Percentiles rank a stretch among this genome's conserved stretches.
These are phyloP conservation scores for Brachionus angularis DNA, from an alignment of 1,140 invertebrate species.

Conservation along the genomic window DNA sequence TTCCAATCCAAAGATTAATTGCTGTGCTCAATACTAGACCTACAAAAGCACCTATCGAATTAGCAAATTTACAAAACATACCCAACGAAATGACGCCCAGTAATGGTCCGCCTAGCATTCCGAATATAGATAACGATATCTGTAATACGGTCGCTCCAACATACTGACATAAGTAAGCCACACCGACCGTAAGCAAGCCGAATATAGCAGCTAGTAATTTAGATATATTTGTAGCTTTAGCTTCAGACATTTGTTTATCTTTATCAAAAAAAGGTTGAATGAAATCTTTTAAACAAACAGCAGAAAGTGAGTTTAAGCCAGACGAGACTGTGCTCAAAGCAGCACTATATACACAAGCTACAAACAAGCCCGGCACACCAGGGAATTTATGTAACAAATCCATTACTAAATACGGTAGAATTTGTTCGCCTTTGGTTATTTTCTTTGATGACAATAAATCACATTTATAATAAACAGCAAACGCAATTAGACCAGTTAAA, in stretches of 20 bases:
- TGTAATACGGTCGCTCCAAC: conserved; percentile 49
- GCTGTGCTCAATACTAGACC: conserved; percentile 12
- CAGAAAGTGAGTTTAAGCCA: conserved; percentile 80
- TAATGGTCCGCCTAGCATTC: conserved; percentile 54
- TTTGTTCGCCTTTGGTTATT: conserved; percentile 47
- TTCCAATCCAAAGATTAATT: conserved; percentile 40
- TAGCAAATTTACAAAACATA: conserved; percentile 40
- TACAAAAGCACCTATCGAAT: conserved; percentile 39
- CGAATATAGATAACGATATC: conserved; percentile 52
- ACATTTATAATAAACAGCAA: conserved; percentile 45
- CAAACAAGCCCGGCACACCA: conserved; percentile 79
- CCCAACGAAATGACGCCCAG: conserved; percentile 46
- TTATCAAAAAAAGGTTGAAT: conserved; percentile 44
- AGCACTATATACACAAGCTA: conserved; percentile 78
- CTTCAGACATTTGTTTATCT: not conserved
- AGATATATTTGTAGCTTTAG: conserved; percentile 21
- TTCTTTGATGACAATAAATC: conserved; percentile 42
- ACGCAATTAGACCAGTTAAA: conserved; percentile 44
- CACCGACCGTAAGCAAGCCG: conserved; percentile 49
- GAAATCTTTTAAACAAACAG: conserved; percentile 78
- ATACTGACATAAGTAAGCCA: conserved; percentile 49
- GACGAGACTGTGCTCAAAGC: conserved; percentile 84
- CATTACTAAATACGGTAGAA: conserved; percentile 78
- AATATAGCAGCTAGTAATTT: conserved; percentile 54
- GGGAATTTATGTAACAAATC: conserved; percentile 68